Conservation (phyloP, 64 coral and sea anemone genomes). For the Anthopleura sola region DNA sequence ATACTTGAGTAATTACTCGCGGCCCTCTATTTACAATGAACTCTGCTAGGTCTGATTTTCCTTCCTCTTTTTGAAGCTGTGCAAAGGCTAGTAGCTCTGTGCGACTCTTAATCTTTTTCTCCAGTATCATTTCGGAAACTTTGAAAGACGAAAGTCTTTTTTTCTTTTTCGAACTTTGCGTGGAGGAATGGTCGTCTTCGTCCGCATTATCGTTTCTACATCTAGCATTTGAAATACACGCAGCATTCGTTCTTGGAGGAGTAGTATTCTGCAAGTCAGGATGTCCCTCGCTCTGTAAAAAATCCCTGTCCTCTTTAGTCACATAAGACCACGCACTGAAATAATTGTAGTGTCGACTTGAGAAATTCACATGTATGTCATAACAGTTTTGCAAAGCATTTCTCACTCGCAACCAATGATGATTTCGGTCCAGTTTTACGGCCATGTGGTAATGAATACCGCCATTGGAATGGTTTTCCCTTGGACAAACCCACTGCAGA, state of each 20-base stretch:
- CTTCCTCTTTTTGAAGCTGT: slow-evolving; percentile 33
- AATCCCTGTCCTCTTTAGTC: slow-evolving; percentile 26
- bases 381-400: slow-evolving; percentile 14
- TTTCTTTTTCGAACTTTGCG: not conserved
- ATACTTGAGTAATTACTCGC: slow-evolving; percentile 3
- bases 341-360: slow-evolving; percentile 20
- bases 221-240: not conserved
- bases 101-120: slow-evolving; percentile 20
- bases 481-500: slow-evolving; percentile 23
- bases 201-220: slow-evolving; percentile 12
- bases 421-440: slow-evolving; percentile 33
- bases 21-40: slow-evolving; percentile 44
- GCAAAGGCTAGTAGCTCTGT: slow-evolving; percentile 34
- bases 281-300: slow-evolving; percentile 25
- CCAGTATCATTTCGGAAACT: slow-evolving; percentile 26
- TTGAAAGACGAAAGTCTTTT: slow-evolving; percentile 13
- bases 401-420: slow-evolving; percentile 30
- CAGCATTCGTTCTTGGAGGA: slow-evolving; percentile 3
- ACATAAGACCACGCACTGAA: slow-evolving; percentile 17
- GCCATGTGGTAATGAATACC: slow-evolving; percentile 44
- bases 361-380: slow-evolving; percentile 18
- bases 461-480: slow-evolving; percentile 16
- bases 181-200: not conserved
- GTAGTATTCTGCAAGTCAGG: slow-evolving; percentile 12
- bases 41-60: slow-evolving; percentile 56